Conservation (phyloP, 2,888 invertebrate species). For the Muschampia plurimacula region DNA sequence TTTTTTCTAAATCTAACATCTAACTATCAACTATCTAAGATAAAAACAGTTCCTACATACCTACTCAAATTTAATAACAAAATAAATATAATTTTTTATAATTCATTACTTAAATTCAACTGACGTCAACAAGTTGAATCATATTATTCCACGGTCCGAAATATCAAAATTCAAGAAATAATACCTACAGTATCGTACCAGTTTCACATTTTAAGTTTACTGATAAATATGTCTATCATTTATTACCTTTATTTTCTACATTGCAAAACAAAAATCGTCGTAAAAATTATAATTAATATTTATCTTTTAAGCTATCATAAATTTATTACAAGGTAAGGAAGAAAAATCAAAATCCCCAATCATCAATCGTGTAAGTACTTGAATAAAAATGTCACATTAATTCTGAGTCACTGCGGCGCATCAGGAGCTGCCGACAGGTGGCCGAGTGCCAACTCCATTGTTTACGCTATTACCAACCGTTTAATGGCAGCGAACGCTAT, state of each 20-base stretch:
- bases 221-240: too few relatives aligned
- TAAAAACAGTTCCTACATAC: too few relatives aligned
- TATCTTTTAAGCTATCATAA: too few relatives aligned
- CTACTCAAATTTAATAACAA: too few relatives aligned
- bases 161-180: too few relatives aligned
- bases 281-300: too few relatives aligned
- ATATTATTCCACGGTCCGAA: too few relatives aligned
- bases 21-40: too few relatives aligned
- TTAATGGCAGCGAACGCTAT: slow-evolving; percentile 51
- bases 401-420: not conserved
- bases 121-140: not conserved
- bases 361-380: not conserved
- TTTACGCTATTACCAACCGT: slow-evolving; percentile 58
- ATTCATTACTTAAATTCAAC: not conserved
- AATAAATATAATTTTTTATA: too few relatives aligned
- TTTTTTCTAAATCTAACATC: not conserved
- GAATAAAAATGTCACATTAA: not conserved
- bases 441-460: slow-evolving; percentile 67
- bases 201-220: not conserved
- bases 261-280: too few relatives aligned
- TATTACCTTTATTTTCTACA: too few relatives aligned
- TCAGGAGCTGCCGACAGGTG: slow-evolving; percentile 56
- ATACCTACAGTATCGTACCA: too few relatives aligned
- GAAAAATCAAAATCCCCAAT: not conserved
- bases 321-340: not conserved